Percentiles rank a stretch among this genome's conserved stretches.
phyloP scores from a whole-genome alignment of 2,797 vertebrate species.

The Poecilia wingei region DNA sequence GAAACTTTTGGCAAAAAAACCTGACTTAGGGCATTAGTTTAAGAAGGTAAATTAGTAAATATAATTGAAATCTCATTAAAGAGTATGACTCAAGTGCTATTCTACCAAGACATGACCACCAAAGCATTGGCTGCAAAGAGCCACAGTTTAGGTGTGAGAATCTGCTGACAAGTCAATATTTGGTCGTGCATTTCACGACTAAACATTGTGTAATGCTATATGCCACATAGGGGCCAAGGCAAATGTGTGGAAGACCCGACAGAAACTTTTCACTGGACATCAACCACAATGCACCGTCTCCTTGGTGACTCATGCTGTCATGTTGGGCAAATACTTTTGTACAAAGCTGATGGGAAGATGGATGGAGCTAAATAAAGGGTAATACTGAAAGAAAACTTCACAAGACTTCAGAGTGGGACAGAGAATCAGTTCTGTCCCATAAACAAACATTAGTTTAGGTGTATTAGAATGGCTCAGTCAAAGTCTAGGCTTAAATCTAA shows the following conservation, averaged over 20 bases:
- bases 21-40: too few species aligned
- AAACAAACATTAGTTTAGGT: background rate
- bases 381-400: background rate
- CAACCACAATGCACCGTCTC: background rate
- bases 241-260: background rate
- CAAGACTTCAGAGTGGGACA: background rate
- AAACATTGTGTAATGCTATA: background rate
- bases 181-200: background rate
- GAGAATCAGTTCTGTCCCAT: background rate
- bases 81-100: background rate
- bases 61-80: background rate
- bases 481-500: background rate
- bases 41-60: too few species aligned
- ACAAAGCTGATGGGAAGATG: background rate
- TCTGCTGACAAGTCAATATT: background rate
- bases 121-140: background rate
- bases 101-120: background rate
- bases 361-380: background rate
- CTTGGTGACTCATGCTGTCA: background rate
- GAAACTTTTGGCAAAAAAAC: too few species aligned
- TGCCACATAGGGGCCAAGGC: background rate
- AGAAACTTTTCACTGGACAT: background rate
- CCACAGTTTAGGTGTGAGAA: background rate
- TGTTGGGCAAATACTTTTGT: background rate
- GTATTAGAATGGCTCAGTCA: background rate